Base-by-base conservation (phyloP, 2,888 invertebrate genomes). In the Tiphia femorata region DNA sequence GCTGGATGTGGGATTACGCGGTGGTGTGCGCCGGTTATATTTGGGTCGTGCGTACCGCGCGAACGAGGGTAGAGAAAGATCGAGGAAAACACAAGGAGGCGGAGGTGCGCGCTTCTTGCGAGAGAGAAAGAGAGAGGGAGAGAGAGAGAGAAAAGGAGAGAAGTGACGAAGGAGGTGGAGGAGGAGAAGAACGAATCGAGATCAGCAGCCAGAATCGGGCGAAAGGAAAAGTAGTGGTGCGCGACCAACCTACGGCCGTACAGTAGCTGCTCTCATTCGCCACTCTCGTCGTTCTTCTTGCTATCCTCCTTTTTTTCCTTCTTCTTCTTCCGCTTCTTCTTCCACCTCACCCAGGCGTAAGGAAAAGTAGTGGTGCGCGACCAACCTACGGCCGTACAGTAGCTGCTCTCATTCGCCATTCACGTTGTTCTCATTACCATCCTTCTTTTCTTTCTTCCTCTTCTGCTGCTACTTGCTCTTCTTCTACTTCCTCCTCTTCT, bases 291-390 rank as follows among this genome's bases (percentile, higher is more conserved):
- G 3, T 29, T 29, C 2, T 7, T 29, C 29, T 29, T 10, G 3
- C 7, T 29, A 25, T 29, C 29, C 7, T 12, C 7, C 3, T n/a
- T 29, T 7, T 7, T n/a, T 29, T 7, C 7, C 29, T 12, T 29
- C 29, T 3, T 5, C 29, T 6, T 3, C 5, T 54, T 52, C 58
- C 53, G 55, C 58, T 56, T 49, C 47, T 54, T 50, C 47, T 56
- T 56, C 42, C 52, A 49, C 54, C 42, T 47, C 41, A 8, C 35
- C 49, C 67, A 62, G 58, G 49, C 58, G 51, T 52, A 33, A 63
- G 62, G 70, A 72, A 72, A 73, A 65, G 67, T 77, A 77, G 77
- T 80, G 73, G 76, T 75, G 74, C 78, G 78, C 73, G 77, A 69
- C 69, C 70, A 63, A 76, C 70, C 70, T 70, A 63, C 69, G 67